Conservation (phyloP, 2,888 invertebrate species). For the Tachina grossa region DNA sequence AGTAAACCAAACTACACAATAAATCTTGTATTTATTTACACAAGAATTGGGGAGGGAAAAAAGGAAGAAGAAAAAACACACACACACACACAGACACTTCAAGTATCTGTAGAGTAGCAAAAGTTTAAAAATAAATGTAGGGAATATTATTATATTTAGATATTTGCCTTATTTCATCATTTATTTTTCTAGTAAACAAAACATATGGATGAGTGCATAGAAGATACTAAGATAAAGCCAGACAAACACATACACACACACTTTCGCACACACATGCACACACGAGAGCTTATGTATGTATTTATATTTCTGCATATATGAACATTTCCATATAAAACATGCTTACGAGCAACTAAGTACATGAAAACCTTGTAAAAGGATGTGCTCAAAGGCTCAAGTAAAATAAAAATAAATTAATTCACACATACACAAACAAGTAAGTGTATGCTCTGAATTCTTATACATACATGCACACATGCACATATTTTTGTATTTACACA, state of each 20-base stretch:
- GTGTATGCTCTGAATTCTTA: not conserved
- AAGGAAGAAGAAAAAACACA: not conserved
- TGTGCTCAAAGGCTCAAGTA: slow-evolving; percentile 61
- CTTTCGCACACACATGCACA: not conserved
- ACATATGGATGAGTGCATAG: slow-evolving; percentile 39
- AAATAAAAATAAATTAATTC: slow-evolving; percentile 51
- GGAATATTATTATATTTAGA: slow-evolving; percentile 11
- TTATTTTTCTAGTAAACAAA: slow-evolving; percentile 46
- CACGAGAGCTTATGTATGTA: not conserved
- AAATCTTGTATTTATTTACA: not conserved
- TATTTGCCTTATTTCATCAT: not conserved
- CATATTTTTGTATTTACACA: not conserved
- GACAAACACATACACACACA: not conserved
- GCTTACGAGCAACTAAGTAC: slow-evolving; percentile 8
- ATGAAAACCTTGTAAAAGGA: slow-evolving; percentile 60
- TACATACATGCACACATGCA: not conserved
- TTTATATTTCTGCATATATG: not conserved
- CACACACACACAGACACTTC: not conserved
- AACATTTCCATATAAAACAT: not conserved
- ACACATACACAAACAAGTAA: not conserved
- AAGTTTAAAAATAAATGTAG: slow-evolving; percentile 1
- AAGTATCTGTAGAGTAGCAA: not conserved
- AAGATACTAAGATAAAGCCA: not conserved
- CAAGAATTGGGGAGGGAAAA: too few relatives aligned
- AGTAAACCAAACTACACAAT: not conserved